Conservation (phyloP, 1,140 invertebrate genomes). For the Hyphantria cunea region DNA sequence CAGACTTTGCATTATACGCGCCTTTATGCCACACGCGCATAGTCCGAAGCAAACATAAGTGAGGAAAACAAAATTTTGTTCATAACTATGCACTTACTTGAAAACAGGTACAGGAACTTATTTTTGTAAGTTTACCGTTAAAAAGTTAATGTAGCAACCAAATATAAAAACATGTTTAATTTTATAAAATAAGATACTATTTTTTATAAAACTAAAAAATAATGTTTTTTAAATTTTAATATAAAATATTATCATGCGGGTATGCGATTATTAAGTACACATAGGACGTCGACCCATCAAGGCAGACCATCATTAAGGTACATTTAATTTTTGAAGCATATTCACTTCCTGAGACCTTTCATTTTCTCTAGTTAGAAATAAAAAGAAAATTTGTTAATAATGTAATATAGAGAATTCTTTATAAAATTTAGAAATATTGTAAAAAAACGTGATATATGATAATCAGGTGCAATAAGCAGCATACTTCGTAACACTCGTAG, state of each 20-base stretch:
- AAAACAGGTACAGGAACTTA: slow-evolving; percentile 5
- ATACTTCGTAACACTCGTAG: neutral
- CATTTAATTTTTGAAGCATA: no score
- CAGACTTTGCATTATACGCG: slow-evolving; percentile 76
- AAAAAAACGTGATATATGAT: neutral
- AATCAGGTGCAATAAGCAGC: slow-evolving; percentile 1
- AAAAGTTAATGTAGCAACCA: neutral
- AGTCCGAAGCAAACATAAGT: slow-evolving; percentile 73
- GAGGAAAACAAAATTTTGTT: slow-evolving; percentile 74
- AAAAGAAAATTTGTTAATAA: no score
- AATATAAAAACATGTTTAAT: neutral
- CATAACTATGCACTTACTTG: slow-evolving; percentile 37
- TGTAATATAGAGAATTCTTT: no score
- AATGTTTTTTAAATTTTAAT: no score
- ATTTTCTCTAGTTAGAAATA: no score
- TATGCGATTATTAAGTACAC: no score
- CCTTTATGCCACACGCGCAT: slow-evolving; percentile 65
- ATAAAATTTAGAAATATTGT: no score
- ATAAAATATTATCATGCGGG: no score
- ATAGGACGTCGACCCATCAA: no score
- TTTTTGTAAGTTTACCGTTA: neutral
- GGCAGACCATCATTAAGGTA: no score
- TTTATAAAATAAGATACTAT: neutral
- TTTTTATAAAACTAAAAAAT: neutral
- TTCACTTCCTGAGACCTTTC: no score